These are phyloP conservation scores for Argynnis bischoffii DNA, from an alignment of 2,888 invertebrate species.

Conservation along the genomic window DNA sequence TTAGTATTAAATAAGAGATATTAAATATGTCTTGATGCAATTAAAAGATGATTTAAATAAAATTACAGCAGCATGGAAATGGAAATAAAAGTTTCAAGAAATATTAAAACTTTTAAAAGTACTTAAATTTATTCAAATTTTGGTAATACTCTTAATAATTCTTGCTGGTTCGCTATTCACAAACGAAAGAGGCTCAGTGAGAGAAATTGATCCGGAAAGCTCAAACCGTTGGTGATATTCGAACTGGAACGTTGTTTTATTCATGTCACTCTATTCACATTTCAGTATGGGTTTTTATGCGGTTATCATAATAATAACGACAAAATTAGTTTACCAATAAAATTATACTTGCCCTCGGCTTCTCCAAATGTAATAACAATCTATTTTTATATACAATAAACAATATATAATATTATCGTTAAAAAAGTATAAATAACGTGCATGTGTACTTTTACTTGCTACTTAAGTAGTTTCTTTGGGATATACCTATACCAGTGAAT, in stretches of 20 bases:
- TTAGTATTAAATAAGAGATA: too few species aligned
- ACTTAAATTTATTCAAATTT: slow-evolving; percentile 19
- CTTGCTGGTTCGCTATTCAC: slow-evolving; percentile 29
- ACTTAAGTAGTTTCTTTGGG: too few species aligned
- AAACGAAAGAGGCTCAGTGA: slow-evolving; percentile 18
- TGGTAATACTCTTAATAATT: slow-evolving; percentile 23
- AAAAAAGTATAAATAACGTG: too few species aligned
- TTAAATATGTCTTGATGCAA: too few species aligned
- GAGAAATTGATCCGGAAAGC: slow-evolving; percentile 28
- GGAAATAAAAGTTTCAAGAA: background rate
- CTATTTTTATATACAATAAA: too few species aligned
- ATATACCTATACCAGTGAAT: too few species aligned
- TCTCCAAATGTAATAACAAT: too few species aligned
- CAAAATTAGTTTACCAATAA: background rate
- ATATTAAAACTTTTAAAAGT: background rate
- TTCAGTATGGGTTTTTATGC: background rate
- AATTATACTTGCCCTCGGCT: background rate
- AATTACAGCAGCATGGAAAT: background rate
- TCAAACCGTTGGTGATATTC: slow-evolving; percentile 27
- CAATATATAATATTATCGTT: too few species aligned
- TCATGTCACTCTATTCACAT: slow-evolving; percentile 19
- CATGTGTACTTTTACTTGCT: too few species aligned
- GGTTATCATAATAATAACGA: slow-evolving; percentile 1
- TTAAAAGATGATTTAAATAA: too few species aligned
- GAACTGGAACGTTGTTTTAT: slow-evolving; percentile 28